phyloP scores from a whole-genome alignment of 2,113 vertebrate species.

The Jaculus jaculus region DNA sequence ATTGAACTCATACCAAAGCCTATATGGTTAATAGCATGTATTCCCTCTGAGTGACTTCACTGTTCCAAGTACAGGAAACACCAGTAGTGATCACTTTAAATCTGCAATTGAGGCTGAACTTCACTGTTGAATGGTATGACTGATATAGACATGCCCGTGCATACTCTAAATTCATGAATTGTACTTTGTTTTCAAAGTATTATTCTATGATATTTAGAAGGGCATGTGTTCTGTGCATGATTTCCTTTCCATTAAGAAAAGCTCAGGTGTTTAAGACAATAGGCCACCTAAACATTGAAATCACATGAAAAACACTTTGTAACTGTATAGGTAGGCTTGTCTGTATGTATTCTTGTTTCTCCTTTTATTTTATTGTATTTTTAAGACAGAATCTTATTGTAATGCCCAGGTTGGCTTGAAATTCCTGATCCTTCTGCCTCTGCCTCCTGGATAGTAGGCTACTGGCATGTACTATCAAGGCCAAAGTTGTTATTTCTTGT shows the following conservation, averaged over 20 bases:
- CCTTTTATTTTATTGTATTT: no score
- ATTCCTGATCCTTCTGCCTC: neutral
- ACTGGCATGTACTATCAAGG: neutral
- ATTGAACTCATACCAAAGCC: neutral
- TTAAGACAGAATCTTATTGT: neutral
- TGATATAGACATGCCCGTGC: neutral
- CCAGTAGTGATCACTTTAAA: neutral
- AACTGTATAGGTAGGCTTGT: neutral
- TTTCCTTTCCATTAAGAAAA: slow-evolving; percentile 10
- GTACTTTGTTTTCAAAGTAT: neutral
- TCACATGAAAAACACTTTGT: neutral
- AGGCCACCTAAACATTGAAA: neutral
- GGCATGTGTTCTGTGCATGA: neutral
- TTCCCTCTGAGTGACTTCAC: neutral
- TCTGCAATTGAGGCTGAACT: neutral
- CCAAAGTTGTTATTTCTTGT: neutral
- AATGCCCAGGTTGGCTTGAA: neutral
- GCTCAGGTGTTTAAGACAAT: slow-evolving; percentile 14
- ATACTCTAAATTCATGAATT: no score
- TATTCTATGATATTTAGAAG: slow-evolving; percentile 3
- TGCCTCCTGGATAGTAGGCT: neutral
- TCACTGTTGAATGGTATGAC: neutral
- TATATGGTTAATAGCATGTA: neutral
- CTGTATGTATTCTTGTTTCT: neutral
- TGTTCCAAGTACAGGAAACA: neutral